phyloP scores from a whole-genome alignment of 1,140 invertebrate species.

The Ips nitidus region DNA sequence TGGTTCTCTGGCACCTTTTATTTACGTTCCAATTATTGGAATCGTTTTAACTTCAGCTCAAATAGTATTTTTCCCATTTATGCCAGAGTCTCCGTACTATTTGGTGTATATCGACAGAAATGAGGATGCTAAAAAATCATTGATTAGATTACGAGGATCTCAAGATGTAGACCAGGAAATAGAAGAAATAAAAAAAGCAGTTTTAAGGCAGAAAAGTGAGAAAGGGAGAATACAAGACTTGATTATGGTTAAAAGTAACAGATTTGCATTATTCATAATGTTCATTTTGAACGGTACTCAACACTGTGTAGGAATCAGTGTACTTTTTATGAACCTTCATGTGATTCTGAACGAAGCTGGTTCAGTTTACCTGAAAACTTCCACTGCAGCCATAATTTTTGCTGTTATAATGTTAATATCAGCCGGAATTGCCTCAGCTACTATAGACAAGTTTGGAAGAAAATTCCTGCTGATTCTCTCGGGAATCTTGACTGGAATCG shows the following conservation, averaged over 20 bases:
- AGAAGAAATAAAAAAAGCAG: constrained; percentile 38
- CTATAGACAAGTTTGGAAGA: constrained; percentile 54
- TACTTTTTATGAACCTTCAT: constrained; percentile 60
- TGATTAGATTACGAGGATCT: constrained; percentile 57
- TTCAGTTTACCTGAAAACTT: constrained; percentile 39
- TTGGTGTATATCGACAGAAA: constrained; percentile 45
- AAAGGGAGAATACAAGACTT: constrained; percentile 40
- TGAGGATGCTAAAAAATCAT: constrained; percentile 55
- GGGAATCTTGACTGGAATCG: constrained; percentile 32
- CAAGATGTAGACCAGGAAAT: constrained; percentile 51
- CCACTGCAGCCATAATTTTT: constrained; percentile 51
- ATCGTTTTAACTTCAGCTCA: constrained; percentile 33
- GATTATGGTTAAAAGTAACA: constrained; percentile 41
- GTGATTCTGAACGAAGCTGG: constrained; percentile 53
- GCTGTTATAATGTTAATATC: constrained; percentile 48
- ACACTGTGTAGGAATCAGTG: constrained; percentile 45
- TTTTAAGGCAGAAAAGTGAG: constrained; percentile 39
- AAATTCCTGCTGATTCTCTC: constrained; percentile 51
- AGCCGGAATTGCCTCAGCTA: constrained; percentile 44
- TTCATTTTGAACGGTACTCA: constrained; percentile 42
- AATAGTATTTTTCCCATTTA: constrained; percentile 41
- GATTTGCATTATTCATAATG: constrained; percentile 44
- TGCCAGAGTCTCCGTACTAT: constrained; percentile 47
- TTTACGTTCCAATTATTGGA: constrained; percentile 41
- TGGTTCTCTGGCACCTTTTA: constrained; percentile 36